Evolutionary conservation across 2,888 invertebrate genomes (phyloP), one percentile per base, ranked within the genome.

Genomic region (Drosophila buzzatii): DNA sequence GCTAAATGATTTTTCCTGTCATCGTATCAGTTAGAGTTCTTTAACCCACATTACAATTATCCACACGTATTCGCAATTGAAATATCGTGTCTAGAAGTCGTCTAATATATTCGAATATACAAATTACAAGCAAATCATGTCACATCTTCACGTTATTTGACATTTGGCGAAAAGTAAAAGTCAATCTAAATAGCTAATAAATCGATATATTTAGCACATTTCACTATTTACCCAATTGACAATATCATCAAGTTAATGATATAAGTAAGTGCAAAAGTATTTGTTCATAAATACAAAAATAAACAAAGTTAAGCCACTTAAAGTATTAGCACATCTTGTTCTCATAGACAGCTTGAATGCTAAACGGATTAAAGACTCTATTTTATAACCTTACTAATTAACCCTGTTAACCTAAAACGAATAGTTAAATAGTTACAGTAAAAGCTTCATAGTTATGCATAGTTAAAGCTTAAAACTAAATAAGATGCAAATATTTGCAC

Each of bases 151-250:
- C 42, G 12, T n/a, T 53, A 44, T 44, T 44, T 37, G 9, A 8
- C 55, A 52, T 49, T 18, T 61, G 5, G 33, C 52, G 14, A 39
- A 78, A 78, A 78, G 68, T 68, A 58, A 78, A 73, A 73, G 79
- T 76, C 33, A 47, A 41, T 70, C 18, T 14, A 33, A 39, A 51
- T 39, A n/a, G 47, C 39, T 12, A 44, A 39, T 41, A 16, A 20
- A 20, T 52, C 52, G 18, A 52, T 35, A 20, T 9, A 9, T 16
- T 18, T 35, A 18, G 18, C 18, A 33, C 18, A 8, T 33, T 33
- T 51, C 3, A 33, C 63, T 49, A 64, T 58, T 60, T 49, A 16
- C 33, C 23, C 20, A 3, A 16, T 62, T 64, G 53, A 53, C 49
- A 31, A 6, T 51, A 12, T 51, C 42, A n/a, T 73, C 55, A 51